A percentile compares a stretch with the other conserved stretches of the same genome.
Conservation (phyloP, 2,113 vertebrate species). For the Ictalurus furcatus region DNA sequence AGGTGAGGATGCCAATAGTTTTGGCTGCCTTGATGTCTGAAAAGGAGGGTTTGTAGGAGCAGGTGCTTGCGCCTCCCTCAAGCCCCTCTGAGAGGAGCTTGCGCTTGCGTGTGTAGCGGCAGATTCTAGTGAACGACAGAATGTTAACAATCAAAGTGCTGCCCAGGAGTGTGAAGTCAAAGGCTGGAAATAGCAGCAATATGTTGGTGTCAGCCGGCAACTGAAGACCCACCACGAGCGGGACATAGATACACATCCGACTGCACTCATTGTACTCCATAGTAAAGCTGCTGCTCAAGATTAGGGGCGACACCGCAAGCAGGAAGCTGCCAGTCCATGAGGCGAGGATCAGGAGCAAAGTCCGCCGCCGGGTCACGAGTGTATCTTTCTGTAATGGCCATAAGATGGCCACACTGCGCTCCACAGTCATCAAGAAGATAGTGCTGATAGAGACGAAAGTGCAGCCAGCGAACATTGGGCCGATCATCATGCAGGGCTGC, state of each 20-base stretch:
- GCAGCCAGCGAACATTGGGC: conserved; percentile 79
- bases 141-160: conserved; percentile 76
- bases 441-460: conserved; percentile 85
- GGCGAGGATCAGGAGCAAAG: conserved; percentile 69
- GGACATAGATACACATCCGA: conserved; percentile 80
- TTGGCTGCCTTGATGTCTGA: conserved; percentile 84
- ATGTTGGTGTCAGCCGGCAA: conserved; percentile 67
- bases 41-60: conserved; percentile 74
- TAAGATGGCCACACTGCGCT: conserved; percentile 79
- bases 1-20: conserved; percentile 80
- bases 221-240: conserved; percentile 55
- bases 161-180: conserved; percentile 77
- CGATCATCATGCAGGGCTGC: conserved; percentile 79
- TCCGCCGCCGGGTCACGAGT: conserved; percentile 74
- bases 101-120: conserved; percentile 71
- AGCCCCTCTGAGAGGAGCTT: conserved; percentile 72
- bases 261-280: conserved; percentile 82
- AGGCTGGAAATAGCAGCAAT: conserved; percentile 78
- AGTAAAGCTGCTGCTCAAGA: conserved; percentile 72
- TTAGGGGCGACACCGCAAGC: conserved; percentile 72
- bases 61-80: conserved; percentile 53
- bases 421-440: conserved; percentile 81
- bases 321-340: conserved; percentile 78
- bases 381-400: conserved; percentile 77
- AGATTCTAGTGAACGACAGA: conserved; percentile 77